phyloP scores from a whole-genome alignment of 2,797 vertebrate genomes.

The Tangara arthus region DNA sequence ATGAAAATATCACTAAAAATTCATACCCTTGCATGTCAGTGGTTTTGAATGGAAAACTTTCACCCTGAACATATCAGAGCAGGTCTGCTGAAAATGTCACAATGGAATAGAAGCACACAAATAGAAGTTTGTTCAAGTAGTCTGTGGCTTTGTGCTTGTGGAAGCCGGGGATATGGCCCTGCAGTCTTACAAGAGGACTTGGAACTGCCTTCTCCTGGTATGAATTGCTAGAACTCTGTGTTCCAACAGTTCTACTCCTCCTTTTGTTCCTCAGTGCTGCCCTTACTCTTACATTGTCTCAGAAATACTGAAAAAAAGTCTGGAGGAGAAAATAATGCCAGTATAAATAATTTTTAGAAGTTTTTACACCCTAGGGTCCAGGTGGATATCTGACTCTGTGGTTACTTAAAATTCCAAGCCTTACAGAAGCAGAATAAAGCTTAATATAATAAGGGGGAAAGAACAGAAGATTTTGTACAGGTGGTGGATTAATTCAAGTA shows the following conservation, averaged over 20 bases:
- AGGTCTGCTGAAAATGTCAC: not conserved
- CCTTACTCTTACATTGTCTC: not conserved
- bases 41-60: not conserved
- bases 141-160: not conserved
- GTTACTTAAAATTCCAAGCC: not conserved
- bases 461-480: not conserved
- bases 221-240: not conserved
- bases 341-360: not conserved
- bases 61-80: not conserved
- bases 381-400: not conserved
- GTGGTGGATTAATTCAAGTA: not conserved
- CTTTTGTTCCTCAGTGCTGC: not conserved
- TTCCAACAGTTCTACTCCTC: not conserved
- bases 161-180: not conserved
- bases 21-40: accelerated
- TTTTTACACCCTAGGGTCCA: not conserved
- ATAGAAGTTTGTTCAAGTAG: not conserved
- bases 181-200: not conserved
- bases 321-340: not conserved
- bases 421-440: not conserved
- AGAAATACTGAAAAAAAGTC: not conserved
- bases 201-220: not conserved
- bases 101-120: not conserved
- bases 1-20: not conserved
- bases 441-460: not conserved